Conservation (phyloP, 2,888 invertebrate genomes). For the Catocala sponsa region DNA sequence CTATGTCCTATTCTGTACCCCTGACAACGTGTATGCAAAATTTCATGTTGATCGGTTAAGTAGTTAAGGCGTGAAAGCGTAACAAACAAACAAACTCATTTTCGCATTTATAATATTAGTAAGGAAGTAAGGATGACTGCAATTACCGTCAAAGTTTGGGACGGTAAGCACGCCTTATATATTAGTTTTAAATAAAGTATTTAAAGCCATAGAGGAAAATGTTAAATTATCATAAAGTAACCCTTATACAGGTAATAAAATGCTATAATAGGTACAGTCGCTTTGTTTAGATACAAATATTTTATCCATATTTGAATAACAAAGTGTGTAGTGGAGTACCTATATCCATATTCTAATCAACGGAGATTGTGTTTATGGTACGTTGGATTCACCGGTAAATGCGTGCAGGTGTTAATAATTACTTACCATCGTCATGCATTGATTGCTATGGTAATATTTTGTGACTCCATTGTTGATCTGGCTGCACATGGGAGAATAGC, state of each 20-base stretch:
- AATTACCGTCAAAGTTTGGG: no score
- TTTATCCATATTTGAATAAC: slow-evolving; percentile 36
- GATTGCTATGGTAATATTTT: slow-evolving; percentile 45
- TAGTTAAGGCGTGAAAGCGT: no score
- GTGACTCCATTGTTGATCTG: slow-evolving; percentile 31
- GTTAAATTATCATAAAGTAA: no score
- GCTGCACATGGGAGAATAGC: slow-evolving; percentile 20
- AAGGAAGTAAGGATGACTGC: no score
- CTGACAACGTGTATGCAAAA: no score
- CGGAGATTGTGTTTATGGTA: slow-evolving; percentile 49
- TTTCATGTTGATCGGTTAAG: no score
- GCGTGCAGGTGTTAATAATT: slow-evolving; percentile 53
- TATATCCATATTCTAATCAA: slow-evolving; percentile 46
- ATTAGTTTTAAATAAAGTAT: no score
- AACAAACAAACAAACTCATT: no score
- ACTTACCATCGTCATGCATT: slow-evolving; percentile 47
- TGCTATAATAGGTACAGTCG: not conserved
- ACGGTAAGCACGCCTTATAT: no score
- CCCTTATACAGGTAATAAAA: not conserved
- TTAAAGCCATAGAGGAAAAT: no score
- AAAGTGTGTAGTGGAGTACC: slow-evolving; percentile 35
- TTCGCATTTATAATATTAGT: no score
- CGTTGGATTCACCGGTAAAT: slow-evolving; percentile 30
- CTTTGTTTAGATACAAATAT: slow-evolving; percentile 8
- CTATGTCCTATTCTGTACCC: no score